Conservation (phyloP, 2,888 invertebrate species). For the Diadegma fenestrale region DNA sequence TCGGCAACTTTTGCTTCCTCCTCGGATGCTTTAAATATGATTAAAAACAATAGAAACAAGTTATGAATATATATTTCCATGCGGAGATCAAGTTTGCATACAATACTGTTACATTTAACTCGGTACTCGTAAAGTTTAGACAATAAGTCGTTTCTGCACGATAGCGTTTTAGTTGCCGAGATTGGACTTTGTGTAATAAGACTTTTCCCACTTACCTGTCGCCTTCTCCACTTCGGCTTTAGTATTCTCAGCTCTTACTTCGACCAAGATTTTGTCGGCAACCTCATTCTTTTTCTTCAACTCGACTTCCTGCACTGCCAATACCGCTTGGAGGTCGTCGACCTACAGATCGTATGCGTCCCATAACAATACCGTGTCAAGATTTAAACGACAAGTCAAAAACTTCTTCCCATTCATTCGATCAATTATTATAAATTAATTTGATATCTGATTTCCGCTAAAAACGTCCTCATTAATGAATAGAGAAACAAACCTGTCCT, state of each 20-base stretch:
- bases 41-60: constrained; percentile 57
- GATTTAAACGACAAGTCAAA: not conserved
- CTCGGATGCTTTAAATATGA: constrained; percentile 87
- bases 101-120: constrained; percentile 16
- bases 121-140: constrained; percentile 45
- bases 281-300: constrained; percentile 95
- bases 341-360: constrained; percentile 84
- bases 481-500: constrained; percentile 87
- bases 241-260: constrained; percentile 95
- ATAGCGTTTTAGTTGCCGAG: constrained; percentile 32
- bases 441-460: not conserved
- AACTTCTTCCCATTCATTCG: not conserved
- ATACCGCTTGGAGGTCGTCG: constrained; percentile 91
- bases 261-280: constrained; percentile 94
- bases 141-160: constrained; percentile 32
- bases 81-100: constrained; percentile 11
- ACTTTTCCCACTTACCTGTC: constrained; percentile 86
- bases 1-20: constrained; percentile 96
- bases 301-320: constrained; percentile 93
- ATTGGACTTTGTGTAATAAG: not conserved
- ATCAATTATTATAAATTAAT: not conserved
- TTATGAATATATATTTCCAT: not conserved
- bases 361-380: not conserved
- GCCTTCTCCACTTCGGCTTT: constrained; percentile 96
- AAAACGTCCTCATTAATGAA: not conserved